These are phyloP conservation scores for Drosophila falleni DNA, from an alignment of 2,888 invertebrate species.

Conservation along the genomic window DNA sequence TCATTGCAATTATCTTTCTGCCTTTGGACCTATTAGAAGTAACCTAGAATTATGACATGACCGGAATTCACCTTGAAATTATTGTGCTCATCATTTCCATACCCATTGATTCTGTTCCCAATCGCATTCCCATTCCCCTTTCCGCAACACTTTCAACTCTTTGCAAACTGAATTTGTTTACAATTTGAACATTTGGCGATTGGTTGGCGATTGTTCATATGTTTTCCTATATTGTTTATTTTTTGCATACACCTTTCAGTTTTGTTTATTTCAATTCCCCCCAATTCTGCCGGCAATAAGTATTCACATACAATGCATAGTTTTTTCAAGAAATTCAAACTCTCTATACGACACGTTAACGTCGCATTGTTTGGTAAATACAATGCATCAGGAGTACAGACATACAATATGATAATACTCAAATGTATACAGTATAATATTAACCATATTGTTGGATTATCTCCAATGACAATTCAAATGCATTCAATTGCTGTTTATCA, in stretches of 20 bases:
- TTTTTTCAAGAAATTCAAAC: neutral
- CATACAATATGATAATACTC: slow-evolving; percentile 6
- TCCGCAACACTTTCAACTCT: slow-evolving; percentile 13
- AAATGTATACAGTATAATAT: slow-evolving; percentile 6
- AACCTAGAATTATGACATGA: neutral
- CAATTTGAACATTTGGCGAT: slow-evolving; percentile 67
- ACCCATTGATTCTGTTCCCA: neutral
- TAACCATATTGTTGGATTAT: slow-evolving; percentile 14
- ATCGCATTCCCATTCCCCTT: neutral
- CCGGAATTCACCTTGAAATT: slow-evolving; percentile 9
- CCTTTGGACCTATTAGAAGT: neutral
- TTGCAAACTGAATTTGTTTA: slow-evolving; percentile 53
- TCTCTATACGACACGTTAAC: slow-evolving; percentile 38
- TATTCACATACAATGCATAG: slow-evolving; percentile 19
- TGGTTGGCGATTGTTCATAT: slow-evolving; percentile 51
- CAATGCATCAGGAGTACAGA: slow-evolving; percentile 11
- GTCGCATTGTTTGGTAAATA: slow-evolving; percentile 43
- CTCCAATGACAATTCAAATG: slow-evolving; percentile 20
- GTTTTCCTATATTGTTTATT: slow-evolving; percentile 66
- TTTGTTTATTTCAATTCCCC: slow-evolving; percentile 58
- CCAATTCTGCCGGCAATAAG: neutral
- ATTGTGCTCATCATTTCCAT: slow-evolving; percentile 3
- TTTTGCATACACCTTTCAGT: slow-evolving; percentile 31
- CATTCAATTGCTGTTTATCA: slow-evolving; percentile 40
- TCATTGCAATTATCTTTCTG: slow-evolving; percentile 32